Conservation (phyloP, 1,140 invertebrate species). For the Drosophila willistoni region DNA sequence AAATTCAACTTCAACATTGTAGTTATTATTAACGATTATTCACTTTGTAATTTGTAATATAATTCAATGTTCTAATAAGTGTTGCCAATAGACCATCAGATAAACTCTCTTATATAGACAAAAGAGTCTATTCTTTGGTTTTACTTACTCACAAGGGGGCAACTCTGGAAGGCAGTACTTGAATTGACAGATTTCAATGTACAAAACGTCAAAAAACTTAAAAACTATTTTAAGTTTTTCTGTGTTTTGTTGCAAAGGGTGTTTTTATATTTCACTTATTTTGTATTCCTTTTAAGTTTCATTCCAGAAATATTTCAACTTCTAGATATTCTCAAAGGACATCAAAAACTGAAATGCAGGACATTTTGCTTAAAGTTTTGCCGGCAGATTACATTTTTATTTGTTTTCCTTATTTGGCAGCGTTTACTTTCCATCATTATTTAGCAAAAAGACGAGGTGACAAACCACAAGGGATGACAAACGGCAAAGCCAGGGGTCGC, state of each 20-base stretch:
- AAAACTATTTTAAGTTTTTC: slow-evolving; percentile 68
- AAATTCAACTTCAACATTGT: background rate
- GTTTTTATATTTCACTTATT: slow-evolving; percentile 50
- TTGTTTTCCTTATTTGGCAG: slow-evolving; percentile 36
- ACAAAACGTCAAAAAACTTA: slow-evolving; percentile 61
- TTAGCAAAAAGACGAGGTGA: slow-evolving; percentile 73
- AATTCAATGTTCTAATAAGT: background rate
- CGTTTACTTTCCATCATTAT: slow-evolving; percentile 79
- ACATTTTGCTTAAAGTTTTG: slow-evolving; percentile 72
- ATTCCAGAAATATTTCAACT: slow-evolving; percentile 69
- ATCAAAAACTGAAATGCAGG: slow-evolving; percentile 74
- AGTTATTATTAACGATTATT: background rate
- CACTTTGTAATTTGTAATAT: background rate
- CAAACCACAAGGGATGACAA: slow-evolving; percentile 58
- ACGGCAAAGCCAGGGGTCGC: slow-evolving; percentile 18
- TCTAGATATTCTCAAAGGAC: slow-evolving; percentile 78
- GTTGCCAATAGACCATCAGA: background rate
- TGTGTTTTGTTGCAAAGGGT: slow-evolving; percentile 37
- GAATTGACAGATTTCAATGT: slow-evolving; percentile 59
- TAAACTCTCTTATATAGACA: too few species aligned
- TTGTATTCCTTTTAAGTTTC: slow-evolving; percentile 47
- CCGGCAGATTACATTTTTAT: slow-evolving; percentile 51
- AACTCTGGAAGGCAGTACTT: slow-evolving; percentile 47
- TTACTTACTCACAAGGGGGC: slow-evolving; percentile 35
- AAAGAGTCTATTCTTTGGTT: slow-evolving; percentile 16